Evolutionary conservation across 1,140 invertebrate species (phyloP).

Genomic region (Aphis gossypii): DNA sequence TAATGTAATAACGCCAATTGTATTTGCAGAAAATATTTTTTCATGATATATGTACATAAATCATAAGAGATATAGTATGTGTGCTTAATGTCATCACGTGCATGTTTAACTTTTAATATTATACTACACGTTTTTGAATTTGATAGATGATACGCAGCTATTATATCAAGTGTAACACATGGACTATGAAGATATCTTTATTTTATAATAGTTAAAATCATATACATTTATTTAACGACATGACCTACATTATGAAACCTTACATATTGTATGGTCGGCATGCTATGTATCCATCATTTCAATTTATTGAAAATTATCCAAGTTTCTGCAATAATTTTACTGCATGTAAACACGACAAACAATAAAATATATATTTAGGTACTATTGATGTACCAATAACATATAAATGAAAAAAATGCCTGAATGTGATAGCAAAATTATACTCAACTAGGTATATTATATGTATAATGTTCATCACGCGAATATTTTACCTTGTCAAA

Average conservation of each 20-base stretch:
- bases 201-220: neutral
- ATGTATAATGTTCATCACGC: neutral
- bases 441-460: neutral
- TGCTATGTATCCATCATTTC: neutral
- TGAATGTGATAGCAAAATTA: constrained; percentile 13
- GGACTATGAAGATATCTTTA: constrained; percentile 7
- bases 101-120: constrained; percentile 20
- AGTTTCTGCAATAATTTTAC: constrained; percentile 36
- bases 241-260: constrained; percentile 47
- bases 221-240: constrained; percentile 11
- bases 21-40: neutral
- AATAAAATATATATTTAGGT: neutral
- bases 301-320: constrained; percentile 47
- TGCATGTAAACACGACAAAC: constrained; percentile 30
- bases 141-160: neutral
- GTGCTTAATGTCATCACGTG: neutral
- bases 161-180: constrained; percentile 21
- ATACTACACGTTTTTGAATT: neutral
- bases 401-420: neutral
- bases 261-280: constrained; percentile 5
- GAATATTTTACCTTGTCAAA: neutral
- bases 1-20: neutral
- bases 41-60: neutral
- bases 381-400: neutral
- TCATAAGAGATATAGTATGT: neutral